Conservation (phyloP, 1,140 invertebrate species). For the Helicoverpa zea region DNA sequence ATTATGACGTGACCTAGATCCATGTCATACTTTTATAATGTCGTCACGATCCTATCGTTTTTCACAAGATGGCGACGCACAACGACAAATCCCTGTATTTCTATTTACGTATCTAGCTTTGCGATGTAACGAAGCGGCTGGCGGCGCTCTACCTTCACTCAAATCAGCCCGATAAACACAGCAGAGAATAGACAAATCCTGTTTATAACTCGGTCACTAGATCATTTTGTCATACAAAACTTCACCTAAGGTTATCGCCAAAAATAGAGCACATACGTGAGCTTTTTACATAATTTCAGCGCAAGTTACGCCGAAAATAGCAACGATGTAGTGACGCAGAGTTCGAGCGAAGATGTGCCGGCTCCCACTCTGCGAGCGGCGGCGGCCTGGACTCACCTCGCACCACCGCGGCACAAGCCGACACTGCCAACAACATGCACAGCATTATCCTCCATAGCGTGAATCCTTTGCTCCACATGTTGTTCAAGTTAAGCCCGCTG, state of each 20-base stretch:
- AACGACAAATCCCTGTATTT: conserved; percentile 85
- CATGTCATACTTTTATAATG: conserved; percentile 79
- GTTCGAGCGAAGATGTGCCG: conserved; percentile 59
- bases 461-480: conserved; percentile 85
- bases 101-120: conserved; percentile 84
- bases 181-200: conserved; percentile 49
- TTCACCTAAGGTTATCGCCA: conserved; percentile 79
- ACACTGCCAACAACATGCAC: conserved; percentile 81
- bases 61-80: conserved; percentile 86
- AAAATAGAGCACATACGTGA: conserved; percentile 82
- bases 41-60: conserved; percentile 85
- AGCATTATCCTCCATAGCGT: conserved; percentile 85
- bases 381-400: conserved; percentile 76
- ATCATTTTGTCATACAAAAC: conserved; percentile 70
- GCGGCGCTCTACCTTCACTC: conserved; percentile 54
- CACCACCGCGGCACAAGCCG: conserved; percentile 77
- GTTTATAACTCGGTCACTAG: conserved; percentile 67
- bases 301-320: conserved; percentile 84
- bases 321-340: conserved; percentile 75
- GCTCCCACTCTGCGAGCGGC: conserved; percentile 63
- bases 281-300: conserved; percentile 86
- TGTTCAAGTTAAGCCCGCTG: conserved; percentile 75
- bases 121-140: conserved; percentile 58
- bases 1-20: conserved; percentile 76
- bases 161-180: conserved; percentile 53